These are phyloP conservation scores for Reinhardtius hippoglossoides DNA, from an alignment of 2,113 vertebrate species.

Conservation along the genomic window DNA sequence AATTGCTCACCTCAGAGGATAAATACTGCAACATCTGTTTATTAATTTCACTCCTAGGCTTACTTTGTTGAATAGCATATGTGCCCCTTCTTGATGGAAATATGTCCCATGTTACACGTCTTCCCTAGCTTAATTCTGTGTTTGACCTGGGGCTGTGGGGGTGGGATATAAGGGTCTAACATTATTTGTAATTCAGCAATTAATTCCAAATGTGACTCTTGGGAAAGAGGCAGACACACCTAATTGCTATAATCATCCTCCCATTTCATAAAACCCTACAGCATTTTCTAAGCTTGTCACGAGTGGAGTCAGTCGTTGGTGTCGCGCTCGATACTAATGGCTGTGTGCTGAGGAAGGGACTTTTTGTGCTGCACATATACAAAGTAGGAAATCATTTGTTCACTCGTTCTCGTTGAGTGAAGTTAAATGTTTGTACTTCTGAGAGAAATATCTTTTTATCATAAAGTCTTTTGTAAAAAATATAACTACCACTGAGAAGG, in stretches of 20 bases:
- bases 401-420: too few relatives aligned
- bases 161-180: neutral
- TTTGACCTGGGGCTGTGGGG: slow-evolving; percentile 22
- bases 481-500: too few relatives aligned
- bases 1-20: slow-evolving; percentile 34
- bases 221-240: slow-evolving; percentile 32
- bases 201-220: slow-evolving; percentile 56
- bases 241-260: slow-evolving; percentile 53
- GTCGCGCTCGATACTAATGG: neutral
- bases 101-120: slow-evolving; percentile 20
- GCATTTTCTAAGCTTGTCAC: neutral
- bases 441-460: neutral
- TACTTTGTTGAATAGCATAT: slow-evolving; percentile 17
- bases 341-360: neutral
- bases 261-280: neutral
- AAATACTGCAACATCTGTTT: slow-evolving; percentile 32
- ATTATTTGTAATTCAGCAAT: slow-evolving; percentile 54
- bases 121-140: slow-evolving; percentile 31
- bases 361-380: neutral
- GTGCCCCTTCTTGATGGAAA: slow-evolving; percentile 31
- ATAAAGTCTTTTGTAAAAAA: too few relatives aligned
- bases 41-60: slow-evolving; percentile 19
- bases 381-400: neutral
- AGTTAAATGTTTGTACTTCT: neutral
- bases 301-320: neutral